These are phyloP conservation scores for Ardeotis arabs DNA, from an alignment of 2,113 vertebrate genomes.

Conservation along the genomic window DNA sequence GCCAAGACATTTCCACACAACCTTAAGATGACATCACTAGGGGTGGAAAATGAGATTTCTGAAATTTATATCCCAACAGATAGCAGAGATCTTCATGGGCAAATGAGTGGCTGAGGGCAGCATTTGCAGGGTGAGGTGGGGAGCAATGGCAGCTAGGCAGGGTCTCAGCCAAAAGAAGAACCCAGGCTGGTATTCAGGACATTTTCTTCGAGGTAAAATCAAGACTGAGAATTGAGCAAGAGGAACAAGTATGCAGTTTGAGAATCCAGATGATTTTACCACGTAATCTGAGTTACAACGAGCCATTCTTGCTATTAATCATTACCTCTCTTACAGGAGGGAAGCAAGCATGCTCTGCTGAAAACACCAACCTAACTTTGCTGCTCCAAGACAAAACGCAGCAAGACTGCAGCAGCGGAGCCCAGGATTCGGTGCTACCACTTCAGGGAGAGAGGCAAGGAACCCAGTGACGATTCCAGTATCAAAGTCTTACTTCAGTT, in stretches of 20 bases:
- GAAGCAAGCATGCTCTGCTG: not conserved
- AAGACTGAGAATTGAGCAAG: not conserved
- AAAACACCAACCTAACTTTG: not conserved
- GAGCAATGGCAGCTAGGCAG: not conserved
- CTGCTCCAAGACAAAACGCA: not conserved
- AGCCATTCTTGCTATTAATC: not conserved
- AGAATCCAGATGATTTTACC: not conserved
- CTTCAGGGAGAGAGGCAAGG: not conserved
- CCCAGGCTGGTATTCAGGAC: not conserved
- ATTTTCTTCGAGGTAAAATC: not conserved
- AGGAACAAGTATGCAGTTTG: not conserved
- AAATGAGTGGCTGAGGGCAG: not conserved
- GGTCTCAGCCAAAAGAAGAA: not conserved
- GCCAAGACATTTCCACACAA: not conserved
- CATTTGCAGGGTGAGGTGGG: accelerated
- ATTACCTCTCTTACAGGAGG: not conserved
- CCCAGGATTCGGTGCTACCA: not conserved
- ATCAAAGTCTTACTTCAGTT: not conserved
- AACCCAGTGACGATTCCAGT: not conserved
- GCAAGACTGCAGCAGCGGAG: not conserved
- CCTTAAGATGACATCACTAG: not conserved
- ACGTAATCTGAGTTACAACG: not conserved
- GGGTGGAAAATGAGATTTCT: not conserved
- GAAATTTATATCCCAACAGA: not conserved
- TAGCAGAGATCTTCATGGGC: not conserved